Base-by-base conservation (phyloP, 2,797 vertebrate genomes). In the Mormyrops boulengeri region DNA sequence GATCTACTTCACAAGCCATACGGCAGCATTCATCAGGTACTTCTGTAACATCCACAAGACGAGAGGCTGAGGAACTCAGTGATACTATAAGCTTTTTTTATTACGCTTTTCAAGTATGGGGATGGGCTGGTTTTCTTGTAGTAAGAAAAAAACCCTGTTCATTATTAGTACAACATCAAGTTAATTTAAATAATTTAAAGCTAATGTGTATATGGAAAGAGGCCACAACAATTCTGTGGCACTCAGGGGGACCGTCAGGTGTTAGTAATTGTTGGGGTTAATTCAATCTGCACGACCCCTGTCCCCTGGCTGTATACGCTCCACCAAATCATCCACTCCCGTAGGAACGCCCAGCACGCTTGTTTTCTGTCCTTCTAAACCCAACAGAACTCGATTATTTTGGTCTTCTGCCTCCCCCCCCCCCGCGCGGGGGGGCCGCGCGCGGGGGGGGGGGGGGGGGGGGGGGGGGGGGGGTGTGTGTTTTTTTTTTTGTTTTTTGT, bases 61-160 rank as follows among this genome's bases (percentile, higher is more conserved):
- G 80, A 91, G 86, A 93, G 88, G 88, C 87, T 85, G 47, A 88
- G 73, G 53, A 38, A 89, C 90, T 92, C 88, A 50, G 91, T 91
- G 66, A 50, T 53, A n/a, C 88, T 90, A 55, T 88, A 91, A 89
- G 88, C 85, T 53, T 26, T 84, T 60, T 55, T 55, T n/a, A 82
- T 88, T 73, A 52, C 8, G 82, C 50, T 85, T 86, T 90, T 57
- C 77, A 88, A 62, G 90, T 90, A 26, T 85, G 57, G 19, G 38
- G 47, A 82, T n/a, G 41, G 41, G 6, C 8, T 47, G 41, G 17
- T 82, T 82, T 82, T 19, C 19, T 9, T 1, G 2, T 82, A 47
- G 6, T 47, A 47, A n/a, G 3, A 77, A 77, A 77, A 69, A 17
- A 38, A 17, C 66, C 66, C 38, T 82, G 77, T 47, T 47, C 7